Conservation (phyloP, 2,888 invertebrate species). For the Lasioglossum villosulum region DNA sequence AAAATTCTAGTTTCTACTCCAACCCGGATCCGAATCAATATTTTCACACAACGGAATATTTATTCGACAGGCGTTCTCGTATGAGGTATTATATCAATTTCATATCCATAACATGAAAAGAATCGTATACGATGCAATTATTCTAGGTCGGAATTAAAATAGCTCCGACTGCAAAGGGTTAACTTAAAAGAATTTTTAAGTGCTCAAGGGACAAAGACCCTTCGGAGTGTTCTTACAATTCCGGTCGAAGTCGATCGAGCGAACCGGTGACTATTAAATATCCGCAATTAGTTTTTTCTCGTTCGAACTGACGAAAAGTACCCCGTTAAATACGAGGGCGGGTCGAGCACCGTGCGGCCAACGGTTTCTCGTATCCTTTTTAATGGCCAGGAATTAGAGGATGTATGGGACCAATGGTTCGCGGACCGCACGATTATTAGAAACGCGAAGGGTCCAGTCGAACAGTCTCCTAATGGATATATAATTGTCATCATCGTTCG, state of each 20-base stretch:
- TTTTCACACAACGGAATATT: not conserved
- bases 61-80: not conserved
- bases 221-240: no score
- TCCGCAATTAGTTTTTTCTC: constrained; percentile 48
- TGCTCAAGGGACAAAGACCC: not conserved
- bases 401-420: constrained; percentile 74
- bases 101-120: no score
- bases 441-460: constrained; percentile 72
- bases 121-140: no score
- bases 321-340: constrained; percentile 60
- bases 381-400: constrained; percentile 77
- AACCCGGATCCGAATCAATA: not conserved
- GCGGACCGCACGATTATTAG: constrained; percentile 74
- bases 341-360: constrained; percentile 57
- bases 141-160: no score
- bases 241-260: constrained; percentile 9
- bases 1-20: not conserved
- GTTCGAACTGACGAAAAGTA: constrained; percentile 47
- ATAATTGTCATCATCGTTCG: constrained; percentile 75
- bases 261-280: constrained; percentile 30
- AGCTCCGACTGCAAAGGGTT: no score
- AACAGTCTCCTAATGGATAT: constrained; percentile 77
- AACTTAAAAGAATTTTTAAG: not conserved
- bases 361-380: constrained; percentile 72
- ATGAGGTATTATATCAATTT: no score